Conservation (phyloP, 1,140 invertebrate genomes). For the Leucophenga varia region DNA sequence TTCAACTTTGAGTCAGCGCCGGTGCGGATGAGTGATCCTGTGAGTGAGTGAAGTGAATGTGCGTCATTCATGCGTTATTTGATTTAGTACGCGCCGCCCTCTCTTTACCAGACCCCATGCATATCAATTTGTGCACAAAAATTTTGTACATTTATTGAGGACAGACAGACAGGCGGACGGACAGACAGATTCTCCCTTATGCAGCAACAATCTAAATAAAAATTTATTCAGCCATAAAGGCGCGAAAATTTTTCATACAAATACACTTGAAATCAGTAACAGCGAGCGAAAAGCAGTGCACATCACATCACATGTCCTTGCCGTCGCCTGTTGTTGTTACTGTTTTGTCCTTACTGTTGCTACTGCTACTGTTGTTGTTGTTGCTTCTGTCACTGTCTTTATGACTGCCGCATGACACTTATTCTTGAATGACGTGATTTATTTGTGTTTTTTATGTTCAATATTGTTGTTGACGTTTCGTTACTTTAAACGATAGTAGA, state of each 20-base stretch:
- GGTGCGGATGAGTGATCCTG: neutral
- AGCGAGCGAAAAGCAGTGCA: too few relatives aligned
- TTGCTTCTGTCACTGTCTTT: conserved; percentile 21
- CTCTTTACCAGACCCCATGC: too few relatives aligned
- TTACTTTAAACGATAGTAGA: too few relatives aligned
- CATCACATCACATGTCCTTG: neutral
- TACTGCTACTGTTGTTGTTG: neutral
- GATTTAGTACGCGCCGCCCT: neutral
- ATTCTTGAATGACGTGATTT: conserved; percentile 36
- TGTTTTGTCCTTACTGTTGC: neutral
- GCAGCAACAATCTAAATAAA: conserved; percentile 27
- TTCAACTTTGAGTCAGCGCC: conserved; percentile 11
- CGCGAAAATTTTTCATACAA: conserved; percentile 32
- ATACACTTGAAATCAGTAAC: conserved; percentile 5
- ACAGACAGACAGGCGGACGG: too few relatives aligned
- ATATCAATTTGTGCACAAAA: conserved; percentile 10
- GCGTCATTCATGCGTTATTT: too few relatives aligned
- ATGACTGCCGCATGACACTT: conserved; percentile 32
- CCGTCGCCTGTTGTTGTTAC: neutral
- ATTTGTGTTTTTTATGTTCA: conserved; percentile 45
- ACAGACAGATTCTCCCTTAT: too few relatives aligned
- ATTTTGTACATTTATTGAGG: conserved; percentile 29
- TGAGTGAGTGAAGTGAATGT: neutral
- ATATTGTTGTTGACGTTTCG: conserved; percentile 31
- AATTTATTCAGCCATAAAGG: conserved; percentile 42